These are phyloP conservation scores for Pyxicephalus adspersus DNA, from an alignment of 2,113 vertebrate species.

Conservation along the genomic window DNA sequence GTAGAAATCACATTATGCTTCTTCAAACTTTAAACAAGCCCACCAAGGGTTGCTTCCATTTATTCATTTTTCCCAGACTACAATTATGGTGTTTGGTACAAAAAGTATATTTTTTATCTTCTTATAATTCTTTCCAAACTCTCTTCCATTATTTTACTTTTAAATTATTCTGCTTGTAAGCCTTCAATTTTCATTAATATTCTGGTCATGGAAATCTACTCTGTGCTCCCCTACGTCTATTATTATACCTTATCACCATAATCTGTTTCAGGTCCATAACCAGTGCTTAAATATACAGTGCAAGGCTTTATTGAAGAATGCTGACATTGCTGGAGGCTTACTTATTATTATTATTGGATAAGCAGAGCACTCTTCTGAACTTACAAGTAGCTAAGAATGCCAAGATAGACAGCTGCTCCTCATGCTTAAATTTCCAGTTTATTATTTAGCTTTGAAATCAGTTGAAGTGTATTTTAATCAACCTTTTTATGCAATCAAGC, in stretches of 20 bases:
- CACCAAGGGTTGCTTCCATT: too few relatives aligned
- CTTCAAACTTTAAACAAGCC: too few relatives aligned
- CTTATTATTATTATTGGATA: constrained; percentile 47
- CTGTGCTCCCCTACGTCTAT: neutral
- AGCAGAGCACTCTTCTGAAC: constrained; percentile 19
- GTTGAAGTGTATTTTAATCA: neutral
- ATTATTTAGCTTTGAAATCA: neutral
- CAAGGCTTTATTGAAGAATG: constrained; percentile 29
- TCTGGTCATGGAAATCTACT: constrained; percentile 1
- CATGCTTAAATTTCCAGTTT: constrained; percentile 9
- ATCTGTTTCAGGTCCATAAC: constrained; percentile 43
- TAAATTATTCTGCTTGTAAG: constrained; percentile 26
- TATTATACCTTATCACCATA: constrained; percentile 39
- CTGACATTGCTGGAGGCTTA: constrained; percentile 38
- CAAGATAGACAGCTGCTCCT: neutral
- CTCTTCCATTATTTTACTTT: constrained; percentile 23
- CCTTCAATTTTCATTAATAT: constrained; percentile 21
- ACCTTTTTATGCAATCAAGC: neutral
- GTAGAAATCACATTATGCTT: too few relatives aligned
- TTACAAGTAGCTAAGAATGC: constrained; percentile 6
- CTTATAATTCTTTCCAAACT: neutral
- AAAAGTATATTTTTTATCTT: neutral
- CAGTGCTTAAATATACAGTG: constrained; percentile 41
- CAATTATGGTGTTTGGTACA: too few relatives aligned
- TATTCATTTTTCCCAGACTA: too few relatives aligned